Evolutionary conservation across 1,140 invertebrate genomes (phyloP), one percentile per base, ranked within the genome.

Genomic region (Leptinotarsa undecemlineata): DNA sequence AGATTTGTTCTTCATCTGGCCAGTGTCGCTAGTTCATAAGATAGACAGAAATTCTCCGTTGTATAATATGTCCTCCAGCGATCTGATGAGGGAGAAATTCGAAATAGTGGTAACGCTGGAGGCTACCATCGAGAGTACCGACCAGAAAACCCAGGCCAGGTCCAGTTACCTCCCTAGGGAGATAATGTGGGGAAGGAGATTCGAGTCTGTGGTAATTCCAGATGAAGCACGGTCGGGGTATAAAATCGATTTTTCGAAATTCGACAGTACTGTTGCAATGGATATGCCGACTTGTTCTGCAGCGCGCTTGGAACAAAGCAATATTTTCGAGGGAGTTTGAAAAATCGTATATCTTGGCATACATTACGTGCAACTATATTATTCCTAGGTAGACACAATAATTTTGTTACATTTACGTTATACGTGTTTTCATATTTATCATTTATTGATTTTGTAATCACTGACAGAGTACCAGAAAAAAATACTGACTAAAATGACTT

Each of bases 171-270:
- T 98, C 48, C 94, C 96, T 0, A 92, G 90, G 57, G 97, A 99
- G 85, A 93, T 99, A 61, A 87, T 98, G 20, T 99, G 97, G 96
- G 97, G 96, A 2, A 94, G 98, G 83, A 90, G 95, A 69, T 98
- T 97, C 83, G 92, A 94, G 78, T 91, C 92, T 1, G 87, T 99
- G 79, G 95, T 99, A 48, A 89, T 90, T 62, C 98, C 98, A 85
- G 95, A 95, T 76, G 96, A 96, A 83, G 95, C 96, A 72, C 90
- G 94, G 66, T 93, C 96, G 75, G 93, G 94, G 19, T 99, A 98
- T 85, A 91, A 95, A 80, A 96, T 99, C 23, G 96, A 99, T 85
- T 99, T 98, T 77, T 86, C 87, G 0, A 88, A 86, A 78, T 96
- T 98, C 84, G 92, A 96, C 83, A 92, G 91, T 76, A 95, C 94